Base-by-base conservation (phyloP, 1,140 invertebrate species). In the Atta colombica region DNA sequence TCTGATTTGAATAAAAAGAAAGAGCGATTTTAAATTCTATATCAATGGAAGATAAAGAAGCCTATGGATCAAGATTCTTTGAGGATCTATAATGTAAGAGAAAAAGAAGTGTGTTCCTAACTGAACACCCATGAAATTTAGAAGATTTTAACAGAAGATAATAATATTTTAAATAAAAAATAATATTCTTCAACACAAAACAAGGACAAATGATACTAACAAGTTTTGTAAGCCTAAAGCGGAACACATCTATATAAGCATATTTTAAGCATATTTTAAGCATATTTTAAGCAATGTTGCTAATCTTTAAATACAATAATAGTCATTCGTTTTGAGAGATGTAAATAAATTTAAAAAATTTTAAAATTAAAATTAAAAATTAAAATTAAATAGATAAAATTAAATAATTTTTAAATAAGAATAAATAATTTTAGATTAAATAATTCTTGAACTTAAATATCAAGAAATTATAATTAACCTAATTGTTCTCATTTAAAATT, bases 41-140 rank as follows among this genome's bases (percentile, higher is more conserved):
- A 35, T 82, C 80, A 74, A 18, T 75, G 39, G n/a, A 84, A 84
- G 55, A 28, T 16, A 51, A 82, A 72, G 69, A 31, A 2, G 35
- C 45, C 14, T 61, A 75, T 60, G 55, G 3, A 61, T 35, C 28
- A 2, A 31, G 51, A 75, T 84, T 35, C 12, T 61, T 60, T 8
- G 4, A 61, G 53, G 18, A 28, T 72, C 53, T 69, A 68, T 18
- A 21, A 72, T 31, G 45, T 72, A 25, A 18, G 2, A 25, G 28
- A 39, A 28, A 25, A 25, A 82, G 35, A n/a, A 60, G 25, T 18
- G 45, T 49, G 25, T 25, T 74, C 4, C 39, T 10, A 10, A 49
- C 35, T 69, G 53, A 68, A 80, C 18, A 60, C 69, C 8, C 35
- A 28, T 61, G 3, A 72, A 60, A 82, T 45, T 31, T 39, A 45